These are phyloP conservation scores for Tauraco hartlaubi DNA, from an alignment of 2,797 vertebrate species.

Conservation along the genomic window DNA sequence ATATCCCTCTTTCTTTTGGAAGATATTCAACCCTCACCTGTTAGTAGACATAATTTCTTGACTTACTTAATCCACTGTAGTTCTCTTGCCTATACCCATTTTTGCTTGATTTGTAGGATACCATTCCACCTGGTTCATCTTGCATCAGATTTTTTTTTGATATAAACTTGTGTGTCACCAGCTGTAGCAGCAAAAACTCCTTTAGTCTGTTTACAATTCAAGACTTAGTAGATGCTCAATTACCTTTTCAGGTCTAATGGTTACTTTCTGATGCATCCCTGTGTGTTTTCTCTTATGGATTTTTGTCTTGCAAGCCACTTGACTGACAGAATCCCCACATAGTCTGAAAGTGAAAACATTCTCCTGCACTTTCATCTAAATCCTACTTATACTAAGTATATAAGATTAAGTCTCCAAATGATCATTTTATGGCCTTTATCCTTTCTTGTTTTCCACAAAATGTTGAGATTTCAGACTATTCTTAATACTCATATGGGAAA, in stretches of 20 bases:
- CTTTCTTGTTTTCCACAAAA: not conserved
- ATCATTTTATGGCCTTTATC: not conserved
- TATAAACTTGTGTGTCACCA: not conserved
- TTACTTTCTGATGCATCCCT: not conserved
- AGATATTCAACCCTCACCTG: not conserved
- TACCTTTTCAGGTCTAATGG: not conserved
- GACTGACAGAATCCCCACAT: not conserved
- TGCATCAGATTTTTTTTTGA: not conserved
- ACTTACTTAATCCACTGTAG: not conserved
- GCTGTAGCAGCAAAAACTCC: not conserved
- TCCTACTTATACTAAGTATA: not conserved
- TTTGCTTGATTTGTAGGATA: not conserved
- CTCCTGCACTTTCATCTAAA: not conserved
- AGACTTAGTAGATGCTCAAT: not conserved
- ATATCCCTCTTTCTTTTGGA: not conserved
- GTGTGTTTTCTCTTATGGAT: not conserved
- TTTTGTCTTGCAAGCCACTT: constrained; percentile 18
- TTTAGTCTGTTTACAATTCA: not conserved
- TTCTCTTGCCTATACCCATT: not conserved
- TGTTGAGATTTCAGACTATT: not conserved
- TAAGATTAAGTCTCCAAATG: not conserved
- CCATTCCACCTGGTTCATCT: not conserved
- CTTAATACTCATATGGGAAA: not conserved
- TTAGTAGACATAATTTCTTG: not conserved
- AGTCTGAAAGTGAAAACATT: not conserved